Base-by-base conservation (phyloP, 2,113 vertebrate species). In the Pangasianodon hypophthalmus region DNA sequence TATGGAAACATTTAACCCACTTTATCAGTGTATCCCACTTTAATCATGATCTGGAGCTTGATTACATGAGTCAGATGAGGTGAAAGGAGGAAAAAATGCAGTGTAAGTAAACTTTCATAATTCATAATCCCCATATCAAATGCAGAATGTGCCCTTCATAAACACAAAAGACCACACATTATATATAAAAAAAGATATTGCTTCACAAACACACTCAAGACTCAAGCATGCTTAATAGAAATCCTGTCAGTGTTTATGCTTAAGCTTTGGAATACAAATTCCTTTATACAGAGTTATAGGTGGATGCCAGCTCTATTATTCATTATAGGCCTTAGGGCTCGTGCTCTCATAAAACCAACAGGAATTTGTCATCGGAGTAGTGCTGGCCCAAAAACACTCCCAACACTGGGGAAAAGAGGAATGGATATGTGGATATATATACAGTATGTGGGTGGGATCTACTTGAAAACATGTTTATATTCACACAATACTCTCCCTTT, bases 401-500 rank as follows among this genome's bases (percentile, higher is more conserved):
- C 44, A 60, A 58, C 62, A n/a, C 3, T 44, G 19, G 32, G 48
- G 50, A 56, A 58, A 56, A 71, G 14, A 84, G 52, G 19, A 60
- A 32, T 24, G 48, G 48, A 37, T 86, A 85, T 84, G 37, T 29
- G 10, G 82, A 41, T 88, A 90, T 86, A 90, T 86, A 89, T 86
- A 80, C 48, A 80, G 56, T 84, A 84, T 62, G 82, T 77, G 83
- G 46, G 69, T 26, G 46, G n/a, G 60, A 67, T 56, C 50, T 32
- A 86, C 73, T 86, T 89, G 26, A 50, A 75, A 54, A 80, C 58
- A 89, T 79, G 77, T 81, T 92, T 37, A 84, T 50, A 91, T 83
- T 84, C 37, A 87, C 41, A 48, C 80, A 56, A 56, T 41, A 52
- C 91, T 60, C 52, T 90, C 90, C 54, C 87, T 82, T 87, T 89